Base-by-base conservation (phyloP, 2,888 invertebrate species). In the Clostera curtula region DNA sequence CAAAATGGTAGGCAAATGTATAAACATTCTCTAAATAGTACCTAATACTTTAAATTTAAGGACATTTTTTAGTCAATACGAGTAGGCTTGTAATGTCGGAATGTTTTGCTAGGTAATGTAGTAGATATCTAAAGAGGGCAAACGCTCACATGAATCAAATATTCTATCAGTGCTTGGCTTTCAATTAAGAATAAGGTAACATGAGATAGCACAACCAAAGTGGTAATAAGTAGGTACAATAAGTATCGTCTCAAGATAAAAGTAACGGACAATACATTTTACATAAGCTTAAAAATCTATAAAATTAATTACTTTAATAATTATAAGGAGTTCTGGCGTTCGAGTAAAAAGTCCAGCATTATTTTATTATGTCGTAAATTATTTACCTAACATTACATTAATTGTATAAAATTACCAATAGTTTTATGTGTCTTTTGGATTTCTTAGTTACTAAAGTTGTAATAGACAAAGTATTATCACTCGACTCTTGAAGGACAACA, bases 301-400 rank as follows among this genome's bases (percentile, higher is more conserved):
- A 44, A 48, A 55, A 50, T 41, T 54, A 52, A 48, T 44, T 54
- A 57, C 45, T 50, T 48, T 54, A 65, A 65, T n/a, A n/a, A n/a
- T n/a, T n/a, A n/a, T n/a, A n/a, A 58, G 62, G 54, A 65, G 57
- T 54, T 55, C 43, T 52, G 66, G 67, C 64, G 32, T 40, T 47
- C 30, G 70, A 75, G 72, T 45, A 72, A 75, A 76, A 77, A 76
- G 77, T 73, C 66, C 77, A 77, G 77, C 77, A 76, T 56, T 51
- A 44, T 44, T 49, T 46, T n/a, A n/a, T n/a, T n/a, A n/a, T n/a
- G n/a, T n/a, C n/a, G n/a, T n/a, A n/a, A n/a, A 48, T 54, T 43
- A 39, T 52, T 41, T 43, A 61, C 59, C 58, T 52, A 59, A 56
- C 56, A 11, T 10, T 14, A 14, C 55, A 64, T 39, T 40, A 65